These are phyloP conservation scores for Typhlomys cinereus DNA, from an alignment of 2,113 vertebrate species.

Conservation along the genomic window DNA sequence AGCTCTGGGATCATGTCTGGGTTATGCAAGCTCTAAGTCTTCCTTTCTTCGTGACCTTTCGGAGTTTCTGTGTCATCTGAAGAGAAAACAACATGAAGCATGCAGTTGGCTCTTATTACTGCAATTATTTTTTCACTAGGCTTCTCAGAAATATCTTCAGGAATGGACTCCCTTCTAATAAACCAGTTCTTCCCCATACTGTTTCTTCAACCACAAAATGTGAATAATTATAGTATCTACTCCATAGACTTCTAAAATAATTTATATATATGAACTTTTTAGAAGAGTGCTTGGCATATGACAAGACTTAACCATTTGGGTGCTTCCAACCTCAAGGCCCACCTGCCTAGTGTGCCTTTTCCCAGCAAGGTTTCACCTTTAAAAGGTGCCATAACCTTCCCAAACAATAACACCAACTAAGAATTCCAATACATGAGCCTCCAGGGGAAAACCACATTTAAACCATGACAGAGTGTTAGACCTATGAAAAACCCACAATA, in stretches of 20 bases:
- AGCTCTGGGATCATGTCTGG: not conserved
- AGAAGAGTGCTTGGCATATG: not conserved
- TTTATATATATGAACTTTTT: not conserved
- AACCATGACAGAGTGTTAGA: not conserved
- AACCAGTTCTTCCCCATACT: not conserved
- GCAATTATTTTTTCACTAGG: not conserved
- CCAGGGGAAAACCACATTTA: no score
- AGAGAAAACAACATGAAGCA: not conserved
- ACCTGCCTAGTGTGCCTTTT: no score
- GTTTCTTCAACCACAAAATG: not conserved
- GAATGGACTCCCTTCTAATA: not conserved
- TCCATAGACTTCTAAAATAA: not conserved
- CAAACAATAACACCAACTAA: no score
- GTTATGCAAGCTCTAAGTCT: no score
- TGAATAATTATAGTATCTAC: not conserved
- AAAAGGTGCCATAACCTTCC: no score
- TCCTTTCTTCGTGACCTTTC: not conserved
- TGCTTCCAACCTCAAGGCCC: constrained; percentile 7
- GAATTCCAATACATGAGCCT: no score
- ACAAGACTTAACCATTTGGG: not conserved
- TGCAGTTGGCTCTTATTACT: not conserved
- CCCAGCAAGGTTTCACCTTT: no score
- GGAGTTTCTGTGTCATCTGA: not conserved
- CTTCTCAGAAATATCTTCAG: not conserved
- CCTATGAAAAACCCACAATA: not conserved